Percentiles rank a stretch among this genome's conserved stretches.
Conservation (phyloP, 2,113 vertebrate genomes). For the Nothocercus nigrocapillus region DNA sequence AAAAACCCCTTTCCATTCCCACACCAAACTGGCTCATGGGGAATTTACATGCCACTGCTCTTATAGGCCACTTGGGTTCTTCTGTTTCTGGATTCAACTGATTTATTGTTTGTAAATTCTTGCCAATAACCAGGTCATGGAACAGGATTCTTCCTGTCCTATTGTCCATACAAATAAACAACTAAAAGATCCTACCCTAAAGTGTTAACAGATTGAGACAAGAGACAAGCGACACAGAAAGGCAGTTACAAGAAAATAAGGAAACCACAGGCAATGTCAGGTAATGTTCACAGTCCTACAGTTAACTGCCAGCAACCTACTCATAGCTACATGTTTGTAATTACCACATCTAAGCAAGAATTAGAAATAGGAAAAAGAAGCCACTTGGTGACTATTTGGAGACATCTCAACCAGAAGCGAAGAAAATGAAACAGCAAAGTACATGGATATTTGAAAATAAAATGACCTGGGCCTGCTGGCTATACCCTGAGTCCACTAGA, state of each 20-base stretch:
- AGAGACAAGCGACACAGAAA: fast-evolving
- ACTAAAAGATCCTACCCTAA: background rate
- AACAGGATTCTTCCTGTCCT: background rate
- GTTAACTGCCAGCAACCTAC: background rate
- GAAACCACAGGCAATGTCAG: background rate
- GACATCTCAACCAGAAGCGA: background rate
- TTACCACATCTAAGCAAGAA: background rate
- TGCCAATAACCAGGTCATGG: background rate
- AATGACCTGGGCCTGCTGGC: background rate
- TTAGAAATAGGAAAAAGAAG: background rate
- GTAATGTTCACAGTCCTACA: background rate
- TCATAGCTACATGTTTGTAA: background rate
- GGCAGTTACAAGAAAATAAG: background rate
- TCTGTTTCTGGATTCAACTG: background rate
- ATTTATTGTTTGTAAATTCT: background rate
- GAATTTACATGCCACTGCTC: background rate
- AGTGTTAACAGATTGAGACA: background rate
- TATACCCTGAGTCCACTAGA: background rate
- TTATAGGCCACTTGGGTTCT: background rate
- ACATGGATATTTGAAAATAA: background rate
- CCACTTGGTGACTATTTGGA: background rate
- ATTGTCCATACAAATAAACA: background rate
- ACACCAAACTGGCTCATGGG: background rate
- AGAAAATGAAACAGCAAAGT: background rate
- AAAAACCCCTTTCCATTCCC: background rate